These are phyloP conservation scores for Prunella fulvescens DNA, from an alignment of 2,113 vertebrate species.

Conservation along the genomic window DNA sequence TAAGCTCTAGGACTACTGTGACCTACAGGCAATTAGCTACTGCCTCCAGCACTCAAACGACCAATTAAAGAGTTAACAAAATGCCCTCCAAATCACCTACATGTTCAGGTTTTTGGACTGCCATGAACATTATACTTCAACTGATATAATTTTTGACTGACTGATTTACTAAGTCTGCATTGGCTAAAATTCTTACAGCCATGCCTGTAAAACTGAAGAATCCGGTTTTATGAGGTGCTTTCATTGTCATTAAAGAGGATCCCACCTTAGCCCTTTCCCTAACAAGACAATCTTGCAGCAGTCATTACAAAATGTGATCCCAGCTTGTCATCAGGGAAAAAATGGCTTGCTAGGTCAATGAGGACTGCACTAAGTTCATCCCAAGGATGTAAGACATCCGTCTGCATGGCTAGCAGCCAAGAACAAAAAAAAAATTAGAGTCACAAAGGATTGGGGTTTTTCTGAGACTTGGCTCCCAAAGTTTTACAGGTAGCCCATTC, in stretches of 20 bases:
- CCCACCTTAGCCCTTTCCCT: slow-evolving; percentile 76
- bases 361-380: slow-evolving; percentile 68
- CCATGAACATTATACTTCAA: slow-evolving; percentile 71
- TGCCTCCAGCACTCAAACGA: slow-evolving; percentile 71
- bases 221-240: slow-evolving; percentile 76
- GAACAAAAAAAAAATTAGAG: slow-evolving; percentile 19
- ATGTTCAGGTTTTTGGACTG: slow-evolving; percentile 75
- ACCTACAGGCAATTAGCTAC: slow-evolving; percentile 80
- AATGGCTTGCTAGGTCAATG: slow-evolving; percentile 71
- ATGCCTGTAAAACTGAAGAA: slow-evolving; percentile 69
- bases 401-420: slow-evolving; percentile 40
- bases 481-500: slow-evolving; percentile 11
- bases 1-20: slow-evolving; percentile 71
- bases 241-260: slow-evolving; percentile 76
- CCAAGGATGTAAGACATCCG: slow-evolving; percentile 64
- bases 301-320: slow-evolving; percentile 71
- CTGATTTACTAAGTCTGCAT: slow-evolving; percentile 76
- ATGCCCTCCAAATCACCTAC: slow-evolving; percentile 79
- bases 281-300: slow-evolving; percentile 76
- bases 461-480: background rate
- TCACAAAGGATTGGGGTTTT: background rate
- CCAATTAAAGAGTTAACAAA: slow-evolving; percentile 85
- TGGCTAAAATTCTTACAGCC: slow-evolving; percentile 70
- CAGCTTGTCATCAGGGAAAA: slow-evolving; percentile 68
- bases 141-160: slow-evolving; percentile 78